Base-by-base conservation (phyloP, 2,797 vertebrate genomes). In the Pipistrellus nathusii region DNA sequence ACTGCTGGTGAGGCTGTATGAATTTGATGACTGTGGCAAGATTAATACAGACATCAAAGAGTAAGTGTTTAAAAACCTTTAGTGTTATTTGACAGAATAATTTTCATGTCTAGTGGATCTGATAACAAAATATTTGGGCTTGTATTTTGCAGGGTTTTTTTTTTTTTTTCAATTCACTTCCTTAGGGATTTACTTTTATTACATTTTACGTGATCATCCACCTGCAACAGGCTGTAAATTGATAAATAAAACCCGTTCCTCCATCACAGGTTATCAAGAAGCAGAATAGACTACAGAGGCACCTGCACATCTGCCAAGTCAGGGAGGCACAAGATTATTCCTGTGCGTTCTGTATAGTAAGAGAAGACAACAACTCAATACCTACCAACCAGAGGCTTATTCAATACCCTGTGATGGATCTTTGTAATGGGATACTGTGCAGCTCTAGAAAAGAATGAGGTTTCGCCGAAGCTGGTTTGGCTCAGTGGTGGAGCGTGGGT, bases 191-290 rank as follows among this genome's bases (percentile, higher is more conserved):
- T 10, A 69, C 57, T 93, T 91, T 81, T 92, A 87, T 72, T 95
- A 88, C 91, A 85, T 91, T 94, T 91, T 93, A 93, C 30, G 2
- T 80, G 90, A 96, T 71, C 75, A 97, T 64, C 85, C 91, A 90
- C 55, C 81, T 91, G 90, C 0, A 8, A 91, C 87, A 95, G 91
- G 88, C 10, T 94, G 38, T 78, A 95, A 94, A 88, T 76, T 89
- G 73, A 91, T 91, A 93, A 76, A 55, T 64, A 87, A 94, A 96
- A 86, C 6, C 71, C 84, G 55, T 18, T 92, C 44, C 84, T 73
- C 78, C 30, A 21, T 27, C 66, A 80, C 44, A 83, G 88, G 76
- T 12, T 81, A 68, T 6, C 46, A 44, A 80, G 78, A 86, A 72
- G 35, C 38, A 75, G 59, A 86, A 83, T 17, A 90, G 77, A 72